Percentiles rank a stretch among this genome's conserved stretches.
phyloP scores from a whole-genome alignment of 1,140 invertebrate genomes.

The Asobara japonica region DNA sequence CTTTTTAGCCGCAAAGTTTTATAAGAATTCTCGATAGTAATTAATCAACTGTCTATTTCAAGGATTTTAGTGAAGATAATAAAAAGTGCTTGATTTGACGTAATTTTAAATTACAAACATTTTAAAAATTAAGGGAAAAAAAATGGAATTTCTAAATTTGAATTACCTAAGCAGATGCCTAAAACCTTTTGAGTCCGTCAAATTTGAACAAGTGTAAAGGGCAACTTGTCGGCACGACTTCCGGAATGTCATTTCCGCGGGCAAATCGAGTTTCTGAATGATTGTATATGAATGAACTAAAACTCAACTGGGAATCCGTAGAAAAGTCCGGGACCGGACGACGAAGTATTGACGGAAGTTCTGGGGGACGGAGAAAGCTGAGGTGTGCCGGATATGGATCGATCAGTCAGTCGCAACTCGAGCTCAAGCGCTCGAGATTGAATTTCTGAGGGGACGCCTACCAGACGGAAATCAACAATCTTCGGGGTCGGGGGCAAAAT shows the following conservation, averaged over 20 bases:
- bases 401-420: conserved; percentile 1
- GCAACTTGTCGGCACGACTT: neutral
- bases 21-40: neutral
- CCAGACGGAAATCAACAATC: neutral
- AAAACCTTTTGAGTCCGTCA: no score
- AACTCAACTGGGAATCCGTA: neutral
- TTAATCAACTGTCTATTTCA: no score
- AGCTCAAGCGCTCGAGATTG: neutral
- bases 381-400: conserved; percentile 6
- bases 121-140: no score
- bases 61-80: no score
- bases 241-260: neutral
- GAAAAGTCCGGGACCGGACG: neutral
- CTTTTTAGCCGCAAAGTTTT: neutral
- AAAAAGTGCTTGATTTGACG: no score
- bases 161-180: no score
- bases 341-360: neutral
- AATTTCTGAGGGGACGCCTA: neutral
- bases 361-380: neutral
- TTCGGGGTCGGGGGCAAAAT: neutral
- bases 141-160: no score
- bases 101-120: no score
- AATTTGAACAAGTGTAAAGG: no score
- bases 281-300: neutral
- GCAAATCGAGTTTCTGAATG: neutral